A percentile compares a stretch with the other conserved stretches of the same genome.
These are phyloP conservation scores for Cinara cedri DNA, from an alignment of 2,888 invertebrate genomes.

Conservation along the genomic window DNA sequence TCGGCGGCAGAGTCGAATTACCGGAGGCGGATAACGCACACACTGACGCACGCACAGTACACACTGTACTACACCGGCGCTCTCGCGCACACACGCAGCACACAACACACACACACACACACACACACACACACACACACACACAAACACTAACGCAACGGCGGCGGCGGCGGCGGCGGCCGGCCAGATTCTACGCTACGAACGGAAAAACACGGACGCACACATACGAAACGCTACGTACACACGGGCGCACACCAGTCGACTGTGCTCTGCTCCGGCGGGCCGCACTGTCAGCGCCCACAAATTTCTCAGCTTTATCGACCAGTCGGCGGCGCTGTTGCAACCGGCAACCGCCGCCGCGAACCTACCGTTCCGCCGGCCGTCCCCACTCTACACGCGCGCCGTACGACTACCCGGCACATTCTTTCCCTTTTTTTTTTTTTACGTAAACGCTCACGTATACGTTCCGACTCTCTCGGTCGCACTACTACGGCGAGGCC, in stretches of 20 bases:
- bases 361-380: neutral
- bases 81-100: slow-evolving; percentile 13
- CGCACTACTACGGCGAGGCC: neutral
- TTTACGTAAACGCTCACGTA: neutral
- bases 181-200: slow-evolving; percentile 30
- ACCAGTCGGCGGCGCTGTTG: slow-evolving; percentile 57
- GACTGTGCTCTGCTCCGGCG: slow-evolving; percentile 45
- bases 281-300: slow-evolving; percentile 57
- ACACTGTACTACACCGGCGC: neutral
- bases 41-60: slow-evolving; percentile 25
- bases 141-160: neutral
- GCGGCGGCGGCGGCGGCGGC: slow-evolving; percentile 13
- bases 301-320: slow-evolving; percentile 57
- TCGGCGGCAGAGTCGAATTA: slow-evolving; percentile 44
- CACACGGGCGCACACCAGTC: slow-evolving; percentile 9
- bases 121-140: neutral
- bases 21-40: slow-evolving; percentile 57
- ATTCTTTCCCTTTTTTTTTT: slow-evolving; percentile 45
- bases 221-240: neutral
- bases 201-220: slow-evolving; percentile 28
- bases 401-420: slow-evolving; percentile 33
- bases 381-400: slow-evolving; percentile 10
- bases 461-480: neutral
- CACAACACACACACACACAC: neutral
- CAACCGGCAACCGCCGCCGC: slow-evolving; percentile 55